Base-by-base conservation (phyloP, 37 sponge, comb jelly and placozoan species). In the Axinella damicornis region DNA sequence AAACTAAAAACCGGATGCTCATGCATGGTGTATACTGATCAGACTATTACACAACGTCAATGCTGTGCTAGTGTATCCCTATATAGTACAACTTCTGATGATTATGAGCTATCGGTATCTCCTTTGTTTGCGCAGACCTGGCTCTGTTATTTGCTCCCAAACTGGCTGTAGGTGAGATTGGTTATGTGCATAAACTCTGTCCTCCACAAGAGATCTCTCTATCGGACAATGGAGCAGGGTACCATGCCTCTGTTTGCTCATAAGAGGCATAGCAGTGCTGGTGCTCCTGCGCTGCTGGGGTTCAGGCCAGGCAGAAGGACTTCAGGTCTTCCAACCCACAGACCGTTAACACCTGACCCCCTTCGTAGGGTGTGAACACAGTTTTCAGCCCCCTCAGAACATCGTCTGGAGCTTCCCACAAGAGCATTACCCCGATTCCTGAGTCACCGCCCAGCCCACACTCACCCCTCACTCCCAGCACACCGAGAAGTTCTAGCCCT, bases 151-250 rank as follows among this genome's bases (percentile, higher is more conserved):
- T 72, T 69, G 41, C 28, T 87, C 57, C 87, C 87, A 13, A 31
- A 31, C 20, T 61, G 72, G 72, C 21, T 87, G 53, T 87, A 80
- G 87, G 65, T 63, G 28, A 53, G 80, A 57, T 0, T 79, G 6
- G 64, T 41, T 0, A 31, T 54, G 36, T 54, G 53, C 19, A 57
- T 25, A 70, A 68, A 75, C 40, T 69, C 57, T 33, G n/a, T 33
- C 15, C 53, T 61, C 0, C 57, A 61, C 58, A 77, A n/a, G 57
- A 40, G 64, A 11, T 52, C 38, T 65, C 46, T 76, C 55, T 12
- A 5, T 24, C 68, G 39, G 5, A 17, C 79, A 20, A 37, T 13
- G 33, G 58, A 54, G 27, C 27, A 15, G 20, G 54, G 35, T 39
- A 28, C 28, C 20, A 61, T 21, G 6, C 53, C 33, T 2, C 39